Conservation (phyloP, 2,888 invertebrate genomes). For the Tethea ocularis region DNA sequence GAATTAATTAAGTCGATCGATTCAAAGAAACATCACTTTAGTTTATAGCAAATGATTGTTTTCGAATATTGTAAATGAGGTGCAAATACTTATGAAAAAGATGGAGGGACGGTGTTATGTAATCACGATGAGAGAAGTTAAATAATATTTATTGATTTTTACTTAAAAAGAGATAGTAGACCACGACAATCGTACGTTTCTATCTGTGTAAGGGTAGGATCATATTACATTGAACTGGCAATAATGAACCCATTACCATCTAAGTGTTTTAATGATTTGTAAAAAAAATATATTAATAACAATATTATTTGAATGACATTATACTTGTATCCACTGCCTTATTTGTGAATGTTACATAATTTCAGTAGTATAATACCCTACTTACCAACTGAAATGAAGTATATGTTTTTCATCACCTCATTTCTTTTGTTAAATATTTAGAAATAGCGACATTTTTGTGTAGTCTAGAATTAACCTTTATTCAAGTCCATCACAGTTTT, state of each 20-base stretch:
- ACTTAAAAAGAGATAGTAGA: conserved; percentile 25
- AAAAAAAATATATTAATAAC: background rate
- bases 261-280: conserved; percentile 7
- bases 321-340: conserved; percentile 52
- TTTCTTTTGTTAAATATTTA: conserved; percentile 43
- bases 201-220: conserved; percentile 19
- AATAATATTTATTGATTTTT: conserved; percentile 45
- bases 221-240: conserved; percentile 25
- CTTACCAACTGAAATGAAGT: background rate
- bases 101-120: conserved; percentile 35
- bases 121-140: conserved; percentile 51
- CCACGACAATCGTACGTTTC: conserved; percentile 28
- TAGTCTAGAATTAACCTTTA: background rate
- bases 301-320: conserved; percentile 17
- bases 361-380: background rate
- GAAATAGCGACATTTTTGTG: conserved; percentile 27
- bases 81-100: conserved; percentile 55
- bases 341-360: conserved; percentile 49
- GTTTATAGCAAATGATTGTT: conserved; percentile 34
- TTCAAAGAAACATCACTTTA: conserved; percentile 46
- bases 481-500: background rate
- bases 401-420: conserved; percentile 33
- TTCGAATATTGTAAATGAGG: conserved; percentile 49
- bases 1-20: conserved; percentile 30
- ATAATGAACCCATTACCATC: conserved; percentile 18